A percentile compares a stretch with the other conserved stretches of the same genome.
Conservation (phyloP, 53 echinoderm and acorn worm species). For the Temnopleurus reevesii region DNA sequence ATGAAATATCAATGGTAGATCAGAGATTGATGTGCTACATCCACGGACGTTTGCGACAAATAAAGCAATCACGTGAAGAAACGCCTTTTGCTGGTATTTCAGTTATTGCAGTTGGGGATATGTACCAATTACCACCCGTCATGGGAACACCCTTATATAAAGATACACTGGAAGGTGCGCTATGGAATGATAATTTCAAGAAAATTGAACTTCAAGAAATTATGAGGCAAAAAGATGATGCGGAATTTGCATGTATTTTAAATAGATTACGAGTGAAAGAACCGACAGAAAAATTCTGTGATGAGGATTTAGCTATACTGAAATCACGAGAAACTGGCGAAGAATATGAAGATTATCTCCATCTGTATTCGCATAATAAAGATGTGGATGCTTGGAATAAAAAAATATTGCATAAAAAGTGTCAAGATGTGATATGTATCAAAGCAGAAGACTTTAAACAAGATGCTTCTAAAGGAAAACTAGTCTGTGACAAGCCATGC, state of each 20-base stretch:
- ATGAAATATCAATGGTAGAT: constrained; percentile 83
- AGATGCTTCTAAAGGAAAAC: constrained; percentile 4
- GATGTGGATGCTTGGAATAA: constrained; percentile 66
- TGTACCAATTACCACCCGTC: constrained; percentile 70
- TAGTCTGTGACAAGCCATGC: neutral
- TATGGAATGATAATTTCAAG: constrained; percentile 67
- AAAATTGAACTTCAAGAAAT: constrained; percentile 60
- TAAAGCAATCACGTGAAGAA: constrained; percentile 56
- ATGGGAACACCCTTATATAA: constrained; percentile 54
- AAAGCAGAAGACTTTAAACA: constrained; percentile 58
- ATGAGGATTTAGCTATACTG: constrained; percentile 42
- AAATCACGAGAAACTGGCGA: constrained; percentile 52
- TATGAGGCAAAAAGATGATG: constrained; percentile 82
- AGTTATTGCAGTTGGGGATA: constrained; percentile 75
- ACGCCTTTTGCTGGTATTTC: constrained; percentile 65
- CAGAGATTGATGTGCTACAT: constrained; percentile 65
- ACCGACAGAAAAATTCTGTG: constrained; percentile 27
- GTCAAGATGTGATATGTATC: constrained; percentile 52
- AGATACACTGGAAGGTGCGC: constrained; percentile 16
- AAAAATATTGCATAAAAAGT: constrained; percentile 51
- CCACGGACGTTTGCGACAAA: constrained; percentile 68
- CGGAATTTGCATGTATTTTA: constrained; percentile 55
- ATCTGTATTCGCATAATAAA: constrained; percentile 61
- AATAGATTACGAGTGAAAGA: constrained; percentile 55
- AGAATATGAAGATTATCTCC: constrained; percentile 52